These are phyloP conservation scores for Leucania comma DNA, from an alignment of 2,888 invertebrate species.

Conservation along the genomic window DNA sequence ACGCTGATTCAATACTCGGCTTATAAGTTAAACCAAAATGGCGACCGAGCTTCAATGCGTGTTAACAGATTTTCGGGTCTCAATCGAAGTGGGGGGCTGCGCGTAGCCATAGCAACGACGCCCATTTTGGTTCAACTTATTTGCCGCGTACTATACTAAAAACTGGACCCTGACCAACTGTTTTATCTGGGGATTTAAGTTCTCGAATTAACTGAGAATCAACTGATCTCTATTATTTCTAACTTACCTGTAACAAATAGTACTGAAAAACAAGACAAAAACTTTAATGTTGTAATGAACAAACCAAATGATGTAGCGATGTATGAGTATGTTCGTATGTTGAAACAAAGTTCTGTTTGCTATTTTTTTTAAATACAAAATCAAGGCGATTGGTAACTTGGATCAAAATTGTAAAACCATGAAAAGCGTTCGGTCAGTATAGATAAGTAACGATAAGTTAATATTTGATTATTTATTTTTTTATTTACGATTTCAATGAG, in stretches of 20 bases:
- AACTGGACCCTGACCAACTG: slow-evolving; percentile 42
- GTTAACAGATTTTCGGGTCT: too few species aligned
- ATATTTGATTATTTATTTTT: slow-evolving; percentile 69
- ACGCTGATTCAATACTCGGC: slow-evolving; percentile 25
- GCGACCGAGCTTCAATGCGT: too few species aligned
- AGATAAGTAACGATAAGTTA: slow-evolving; percentile 61
- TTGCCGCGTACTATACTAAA: slow-evolving; percentile 27
- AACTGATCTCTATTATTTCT: slow-evolving; percentile 48
- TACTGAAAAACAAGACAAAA: slow-evolving; percentile 6
- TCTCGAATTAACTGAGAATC: slow-evolving; percentile 31
- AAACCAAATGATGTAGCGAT: slow-evolving; percentile 46
- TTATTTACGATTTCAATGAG: slow-evolving; percentile 51
- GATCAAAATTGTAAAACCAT: slow-evolving; percentile 21
- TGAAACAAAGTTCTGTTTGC: slow-evolving; percentile 19
- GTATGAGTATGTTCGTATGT: slow-evolving; percentile 24
- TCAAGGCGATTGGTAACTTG: slow-evolving; percentile 29
- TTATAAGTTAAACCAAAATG: too few species aligned
- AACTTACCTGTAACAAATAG: slow-evolving; percentile 16
- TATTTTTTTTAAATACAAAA: slow-evolving; percentile 1
- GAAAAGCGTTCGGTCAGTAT: slow-evolving; percentile 61
- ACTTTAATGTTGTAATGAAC: slow-evolving; percentile 13
- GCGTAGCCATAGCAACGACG: too few species aligned
- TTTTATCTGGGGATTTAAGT: slow-evolving; percentile 8
- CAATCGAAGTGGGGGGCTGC: too few species aligned
- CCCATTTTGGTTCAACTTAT: too few species aligned